Evolutionary conservation across 2,113 vertebrate genomes (phyloP).

Genomic region (Pogona vitticeps): DNA sequence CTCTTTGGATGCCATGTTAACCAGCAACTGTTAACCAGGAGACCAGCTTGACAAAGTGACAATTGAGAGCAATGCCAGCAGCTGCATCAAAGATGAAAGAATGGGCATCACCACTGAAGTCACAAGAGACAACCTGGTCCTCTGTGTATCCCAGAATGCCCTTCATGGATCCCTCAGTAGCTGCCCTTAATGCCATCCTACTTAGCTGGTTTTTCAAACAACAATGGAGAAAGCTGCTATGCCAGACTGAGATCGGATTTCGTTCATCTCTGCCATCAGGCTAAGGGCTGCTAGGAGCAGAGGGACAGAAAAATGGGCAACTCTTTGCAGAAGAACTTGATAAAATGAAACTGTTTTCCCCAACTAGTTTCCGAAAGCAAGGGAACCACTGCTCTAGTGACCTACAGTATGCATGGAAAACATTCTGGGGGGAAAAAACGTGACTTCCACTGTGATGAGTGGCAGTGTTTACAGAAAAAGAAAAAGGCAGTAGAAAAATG

Average conservation of each 20-base stretch:
- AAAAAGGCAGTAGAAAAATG: not conserved
- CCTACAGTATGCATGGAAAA: not conserved
- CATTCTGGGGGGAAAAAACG: not conserved
- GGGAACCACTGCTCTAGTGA: not conserved
- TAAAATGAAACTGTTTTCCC: not conserved
- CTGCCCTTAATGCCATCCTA: too few species aligned
- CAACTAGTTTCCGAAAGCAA: not conserved
- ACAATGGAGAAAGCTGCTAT: not conserved
- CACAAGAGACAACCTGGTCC: too few species aligned
- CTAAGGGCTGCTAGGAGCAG: slow-evolving; percentile 3
- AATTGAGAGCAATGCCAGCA: too few species aligned
- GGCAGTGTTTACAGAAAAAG: too few species aligned
- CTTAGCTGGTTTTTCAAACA: not conserved
- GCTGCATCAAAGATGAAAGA: too few species aligned
- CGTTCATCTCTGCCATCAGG: not conserved
- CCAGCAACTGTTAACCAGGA: too few species aligned
- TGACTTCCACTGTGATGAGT: too few species aligned
- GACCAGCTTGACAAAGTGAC: too few species aligned
- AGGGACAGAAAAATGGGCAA: not conserved
- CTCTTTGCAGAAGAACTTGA: not conserved
- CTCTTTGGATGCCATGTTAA: too few species aligned
- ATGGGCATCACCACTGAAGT: too few species aligned
- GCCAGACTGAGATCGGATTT: not conserved
- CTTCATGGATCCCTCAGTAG: too few species aligned
- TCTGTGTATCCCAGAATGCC: too few species aligned